Conservation (phyloP, 2,888 invertebrate species). For the Toxonevra muliebris region DNA sequence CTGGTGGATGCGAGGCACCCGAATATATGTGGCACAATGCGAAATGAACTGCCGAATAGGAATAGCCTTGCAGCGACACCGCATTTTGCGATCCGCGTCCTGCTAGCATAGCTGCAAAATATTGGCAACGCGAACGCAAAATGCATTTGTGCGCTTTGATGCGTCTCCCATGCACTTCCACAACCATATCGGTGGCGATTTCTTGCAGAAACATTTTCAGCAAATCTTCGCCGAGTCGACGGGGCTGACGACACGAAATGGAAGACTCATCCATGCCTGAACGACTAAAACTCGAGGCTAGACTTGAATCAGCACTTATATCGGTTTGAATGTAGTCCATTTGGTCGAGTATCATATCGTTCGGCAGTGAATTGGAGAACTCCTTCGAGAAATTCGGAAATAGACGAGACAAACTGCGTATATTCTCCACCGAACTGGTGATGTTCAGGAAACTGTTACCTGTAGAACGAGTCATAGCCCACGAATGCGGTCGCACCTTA, state of each 20-base stretch:
- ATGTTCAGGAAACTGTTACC: conserved; percentile 67
- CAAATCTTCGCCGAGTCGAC: conserved; percentile 84
- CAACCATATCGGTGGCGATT: conserved; percentile 86
- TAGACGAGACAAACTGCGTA: conserved; percentile 70
- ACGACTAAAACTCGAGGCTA: conserved; percentile 70
- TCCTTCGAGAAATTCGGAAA: conserved; percentile 70
- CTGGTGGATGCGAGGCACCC: conserved; percentile 88
- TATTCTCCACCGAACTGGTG: conserved; percentile 70
- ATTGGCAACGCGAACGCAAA: conserved; percentile 88
- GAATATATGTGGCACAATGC: conserved; percentile 94
- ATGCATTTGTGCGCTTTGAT: conserved; percentile 93
- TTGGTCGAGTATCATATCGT: conserved; percentile 58
- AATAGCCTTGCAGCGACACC: conserved; percentile 83
- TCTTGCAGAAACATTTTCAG: conserved; percentile 91
- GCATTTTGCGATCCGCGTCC: conserved; percentile 88
- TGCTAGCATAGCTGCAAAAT: conserved; percentile 90
- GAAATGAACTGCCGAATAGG: conserved; percentile 88
- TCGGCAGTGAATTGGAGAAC: conserved; percentile 64
- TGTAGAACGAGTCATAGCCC: conserved; percentile 71
- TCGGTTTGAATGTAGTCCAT: conserved; percentile 67
- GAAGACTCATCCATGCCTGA: conserved; percentile 68
- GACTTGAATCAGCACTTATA: conserved; percentile 69
- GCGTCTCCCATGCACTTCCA: conserved; percentile 83
- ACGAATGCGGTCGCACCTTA: conserved; percentile 64
- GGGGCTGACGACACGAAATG: conserved; percentile 67